These are phyloP conservation scores for Drosophila sordidula DNA, from an alignment of 2,888 invertebrate genomes.

Conservation along the genomic window DNA sequence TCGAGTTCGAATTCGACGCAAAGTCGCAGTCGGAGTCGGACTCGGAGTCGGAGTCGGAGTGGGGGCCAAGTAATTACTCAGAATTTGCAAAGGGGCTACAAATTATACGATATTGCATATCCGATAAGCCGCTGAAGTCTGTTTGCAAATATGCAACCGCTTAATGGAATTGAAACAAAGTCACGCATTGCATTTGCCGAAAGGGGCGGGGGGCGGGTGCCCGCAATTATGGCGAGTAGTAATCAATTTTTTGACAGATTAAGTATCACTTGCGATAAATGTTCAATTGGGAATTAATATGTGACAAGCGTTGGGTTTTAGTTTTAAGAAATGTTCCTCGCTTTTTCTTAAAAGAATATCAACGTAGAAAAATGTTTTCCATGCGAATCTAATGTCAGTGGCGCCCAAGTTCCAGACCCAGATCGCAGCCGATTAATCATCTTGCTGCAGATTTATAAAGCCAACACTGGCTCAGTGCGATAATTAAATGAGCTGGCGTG, in stretches of 20 bases:
- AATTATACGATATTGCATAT: slow-evolving; percentile 64
- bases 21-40: background rate
- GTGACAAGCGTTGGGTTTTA: too few species aligned
- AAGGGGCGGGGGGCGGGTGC: background rate
- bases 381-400: background rate
- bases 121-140: slow-evolving; percentile 62
- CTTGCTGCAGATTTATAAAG: slow-evolving; percentile 48
- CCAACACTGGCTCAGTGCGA: slow-evolving; percentile 37
- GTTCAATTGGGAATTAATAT: background rate
- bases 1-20: slow-evolving; percentile 2
- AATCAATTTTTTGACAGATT: slow-evolving; percentile 30
- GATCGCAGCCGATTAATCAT: slow-evolving; percentile 34
- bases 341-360: too few species aligned
- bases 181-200: slow-evolving; percentile 28
- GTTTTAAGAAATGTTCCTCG: too few species aligned
- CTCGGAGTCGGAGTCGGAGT: slow-evolving; percentile 3
- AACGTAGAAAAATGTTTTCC: too few species aligned
- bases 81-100: slow-evolving; percentile 62
- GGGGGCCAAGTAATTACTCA: slow-evolving; percentile 65
- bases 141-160: slow-evolving; percentile 51
- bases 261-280: slow-evolving; percentile 12
- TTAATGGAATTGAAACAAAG: slow-evolving; percentile 41
- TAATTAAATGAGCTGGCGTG: slow-evolving; percentile 51
- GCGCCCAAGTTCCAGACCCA: background rate
- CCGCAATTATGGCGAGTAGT: slow-evolving; percentile 7